A percentile compares a stretch with the other conserved stretches of the same genome.
These are phyloP conservation scores for Ctena decussata DNA, from an alignment of 2,888 invertebrate genomes.

Conservation along the genomic window DNA sequence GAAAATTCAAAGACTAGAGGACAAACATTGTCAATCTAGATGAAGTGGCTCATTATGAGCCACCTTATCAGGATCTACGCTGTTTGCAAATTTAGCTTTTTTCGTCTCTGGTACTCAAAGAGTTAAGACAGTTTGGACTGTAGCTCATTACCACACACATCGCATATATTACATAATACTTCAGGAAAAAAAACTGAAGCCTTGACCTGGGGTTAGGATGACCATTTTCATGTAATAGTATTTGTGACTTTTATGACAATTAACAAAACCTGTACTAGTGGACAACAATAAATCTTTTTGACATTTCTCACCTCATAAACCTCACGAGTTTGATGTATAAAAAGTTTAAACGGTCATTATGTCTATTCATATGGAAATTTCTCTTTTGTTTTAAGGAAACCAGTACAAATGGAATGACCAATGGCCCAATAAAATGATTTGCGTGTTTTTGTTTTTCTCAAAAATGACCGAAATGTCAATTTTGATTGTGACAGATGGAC, in stretches of 20 bases:
- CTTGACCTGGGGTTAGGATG: neutral
- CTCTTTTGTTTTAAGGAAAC: neutral
- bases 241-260: neutral
- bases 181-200: neutral
- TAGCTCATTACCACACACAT: neutral
- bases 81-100: too few species aligned
- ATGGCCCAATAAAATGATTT: conserved; percentile 10
- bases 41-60: too few species aligned
- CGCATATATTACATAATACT: neutral
- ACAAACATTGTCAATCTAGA: too few species aligned
- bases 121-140: too few species aligned
- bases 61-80: too few species aligned
- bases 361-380: conserved; percentile 6
- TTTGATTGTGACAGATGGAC: conserved; percentile 59
- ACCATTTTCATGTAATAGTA: conserved; percentile 15
- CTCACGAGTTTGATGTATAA: neutral
- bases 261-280: neutral
- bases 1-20: too few species aligned
- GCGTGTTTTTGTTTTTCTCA: neutral
- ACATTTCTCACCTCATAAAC: neutral
- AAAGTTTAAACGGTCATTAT: conserved; percentile 7
- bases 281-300: conserved; percentile 6
- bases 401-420: conserved; percentile 6
- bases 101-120: too few species aligned
- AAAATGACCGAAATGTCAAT: conserved; percentile 43